A percentile compares a stretch with the other conserved stretches of the same genome.
Conservation (phyloP, 1,140 invertebrate genomes). For the Procambarus clarkii region DNA sequence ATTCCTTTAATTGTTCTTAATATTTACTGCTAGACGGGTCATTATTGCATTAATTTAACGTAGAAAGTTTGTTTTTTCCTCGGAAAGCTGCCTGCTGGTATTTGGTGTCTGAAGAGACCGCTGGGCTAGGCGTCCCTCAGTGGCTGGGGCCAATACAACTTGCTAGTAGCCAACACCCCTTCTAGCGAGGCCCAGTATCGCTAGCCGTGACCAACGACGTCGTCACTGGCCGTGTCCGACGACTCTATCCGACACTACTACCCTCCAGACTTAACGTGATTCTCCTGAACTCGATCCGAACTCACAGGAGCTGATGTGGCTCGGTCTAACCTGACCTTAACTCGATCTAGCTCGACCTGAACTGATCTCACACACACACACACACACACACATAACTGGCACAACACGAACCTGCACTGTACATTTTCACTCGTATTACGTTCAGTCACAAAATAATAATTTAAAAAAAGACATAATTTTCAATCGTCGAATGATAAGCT, state of each 20-base stretch:
- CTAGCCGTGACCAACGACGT: neutral
- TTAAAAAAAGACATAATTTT: neutral
- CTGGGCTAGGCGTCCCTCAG: too few species aligned
- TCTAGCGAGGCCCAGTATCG: neutral
- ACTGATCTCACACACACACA: too few species aligned
- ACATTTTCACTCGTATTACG: neutral
- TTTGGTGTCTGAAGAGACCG: neutral
- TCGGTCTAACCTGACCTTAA: neutral
- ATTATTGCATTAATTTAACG: conserved; percentile 21
- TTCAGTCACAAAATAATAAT: neutral
- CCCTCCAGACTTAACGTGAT: neutral
- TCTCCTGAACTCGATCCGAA: neutral
- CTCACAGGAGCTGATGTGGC: neutral
- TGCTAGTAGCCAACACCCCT: neutral
- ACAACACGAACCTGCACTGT: neutral
- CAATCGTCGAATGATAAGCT: neutral
- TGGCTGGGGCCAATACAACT: neutral
- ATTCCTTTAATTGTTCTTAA: neutral
- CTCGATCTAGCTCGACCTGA: too few species aligned
- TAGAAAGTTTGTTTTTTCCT: neutral
- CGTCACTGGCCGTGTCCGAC: neutral
- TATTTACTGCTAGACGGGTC: conserved; percentile 35
- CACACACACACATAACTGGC: too few species aligned
- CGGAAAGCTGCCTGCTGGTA: too few species aligned
- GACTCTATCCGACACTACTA: neutral